Percentiles rank a stretch among this genome's conserved stretches.
phyloP scores from a whole-genome alignment of 2,113 vertebrate genomes.

The Boleophthalmus pectinirostris region DNA sequence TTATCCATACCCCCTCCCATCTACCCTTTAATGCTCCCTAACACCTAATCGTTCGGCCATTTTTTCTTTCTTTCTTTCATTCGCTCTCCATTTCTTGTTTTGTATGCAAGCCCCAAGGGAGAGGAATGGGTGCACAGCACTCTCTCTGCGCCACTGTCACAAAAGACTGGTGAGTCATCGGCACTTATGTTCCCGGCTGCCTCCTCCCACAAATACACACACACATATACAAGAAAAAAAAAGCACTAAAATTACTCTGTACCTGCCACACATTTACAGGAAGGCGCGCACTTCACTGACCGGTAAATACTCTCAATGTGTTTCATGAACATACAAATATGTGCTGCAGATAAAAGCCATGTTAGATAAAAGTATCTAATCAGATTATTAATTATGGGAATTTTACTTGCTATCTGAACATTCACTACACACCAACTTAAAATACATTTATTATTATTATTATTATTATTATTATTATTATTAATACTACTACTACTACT shows the following conservation, averaged over 20 bases:
- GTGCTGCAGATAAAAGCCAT: constrained; percentile 30
- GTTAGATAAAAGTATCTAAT: constrained; percentile 6
- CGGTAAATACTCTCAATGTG: constrained; percentile 6
- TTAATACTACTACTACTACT: no score
- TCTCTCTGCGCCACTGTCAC: constrained; percentile 75
- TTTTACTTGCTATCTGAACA: neutral
- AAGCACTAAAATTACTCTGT: constrained; percentile 59
- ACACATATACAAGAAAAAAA: constrained; percentile 43
- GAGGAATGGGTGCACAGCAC: constrained; percentile 69
- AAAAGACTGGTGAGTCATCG: constrained; percentile 77
- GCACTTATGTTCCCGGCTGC: constrained; percentile 71
- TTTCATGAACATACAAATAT: constrained; percentile 9
- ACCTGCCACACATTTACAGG: constrained; percentile 66
- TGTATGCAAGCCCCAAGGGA: constrained; percentile 66
- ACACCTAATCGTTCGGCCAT: constrained; percentile 46
- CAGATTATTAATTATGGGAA: neutral
- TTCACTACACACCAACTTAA: neutral
- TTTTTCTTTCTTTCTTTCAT: constrained; percentile 46
- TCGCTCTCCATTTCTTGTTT: constrained; percentile 67
- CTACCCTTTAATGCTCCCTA: constrained; percentile 51
- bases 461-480: no score
- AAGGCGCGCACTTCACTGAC: constrained; percentile 32
- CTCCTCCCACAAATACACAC: constrained; percentile 66
- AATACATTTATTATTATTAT: no score
- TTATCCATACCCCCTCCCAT: constrained; percentile 43